Conservation (phyloP, 2,797 vertebrate species). For the Falco novaeseelandiae region DNA sequence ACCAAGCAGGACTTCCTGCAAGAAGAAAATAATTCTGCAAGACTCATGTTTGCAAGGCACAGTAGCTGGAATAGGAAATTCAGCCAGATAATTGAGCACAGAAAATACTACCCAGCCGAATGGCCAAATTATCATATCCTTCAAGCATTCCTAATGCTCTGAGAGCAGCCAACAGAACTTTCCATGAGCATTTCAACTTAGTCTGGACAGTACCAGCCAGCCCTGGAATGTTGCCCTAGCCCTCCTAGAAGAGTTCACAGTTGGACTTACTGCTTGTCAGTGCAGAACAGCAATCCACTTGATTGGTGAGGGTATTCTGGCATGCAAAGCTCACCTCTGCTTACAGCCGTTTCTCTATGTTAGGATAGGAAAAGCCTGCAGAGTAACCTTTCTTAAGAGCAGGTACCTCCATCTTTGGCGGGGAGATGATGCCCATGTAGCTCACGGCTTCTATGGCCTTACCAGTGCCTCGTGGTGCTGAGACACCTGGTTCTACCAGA, state of each 20-base stretch:
- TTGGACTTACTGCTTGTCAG: neutral
- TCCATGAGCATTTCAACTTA: neutral
- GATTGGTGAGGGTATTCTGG: neutral
- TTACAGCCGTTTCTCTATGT: neutral
- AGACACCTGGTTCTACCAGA: neutral
- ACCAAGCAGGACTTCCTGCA: neutral
- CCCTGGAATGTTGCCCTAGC: neutral
- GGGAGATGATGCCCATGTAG: neutral
- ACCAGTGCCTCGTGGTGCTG: fast-evolving
- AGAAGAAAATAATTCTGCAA: neutral
- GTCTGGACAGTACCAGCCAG: neutral
- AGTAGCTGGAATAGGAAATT: neutral
- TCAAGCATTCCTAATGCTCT: neutral
- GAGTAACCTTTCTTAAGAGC: neutral
- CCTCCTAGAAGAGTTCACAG: neutral
- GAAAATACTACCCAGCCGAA: neutral
- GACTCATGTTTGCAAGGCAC: neutral
- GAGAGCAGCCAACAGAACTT: neutral
- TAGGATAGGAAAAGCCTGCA: neutral
- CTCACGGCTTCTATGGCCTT: neutral
- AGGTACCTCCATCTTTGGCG: neutral
- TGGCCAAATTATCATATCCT: neutral
- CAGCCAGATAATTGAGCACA: neutral
- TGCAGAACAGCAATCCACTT: neutral
- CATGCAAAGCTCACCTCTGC: neutral